These are phyloP conservation scores for Thelaira solivaga DNA, from an alignment of 2,888 invertebrate species.

Conservation along the genomic window DNA sequence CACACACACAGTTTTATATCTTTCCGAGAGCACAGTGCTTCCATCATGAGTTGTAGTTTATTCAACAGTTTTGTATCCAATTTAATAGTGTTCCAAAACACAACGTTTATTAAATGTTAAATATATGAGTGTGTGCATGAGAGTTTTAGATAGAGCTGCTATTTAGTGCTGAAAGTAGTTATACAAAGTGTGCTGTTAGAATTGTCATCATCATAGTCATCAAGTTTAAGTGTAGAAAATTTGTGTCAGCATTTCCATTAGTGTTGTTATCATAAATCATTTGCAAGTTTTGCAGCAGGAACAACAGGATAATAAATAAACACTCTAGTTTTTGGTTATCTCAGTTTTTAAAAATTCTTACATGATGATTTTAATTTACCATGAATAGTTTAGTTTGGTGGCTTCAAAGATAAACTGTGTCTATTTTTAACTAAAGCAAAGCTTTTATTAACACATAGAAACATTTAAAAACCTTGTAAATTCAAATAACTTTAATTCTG, in stretches of 20 bases:
- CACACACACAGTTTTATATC: neutral
- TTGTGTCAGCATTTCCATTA: constrained; percentile 63
- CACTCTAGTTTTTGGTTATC: neutral
- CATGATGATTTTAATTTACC: constrained; percentile 42
- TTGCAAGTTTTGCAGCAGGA: constrained; percentile 43
- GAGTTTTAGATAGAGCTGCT: constrained; percentile 27
- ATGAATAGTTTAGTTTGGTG: constrained; percentile 11
- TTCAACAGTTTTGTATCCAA: constrained; percentile 57
- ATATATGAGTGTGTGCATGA: neutral
- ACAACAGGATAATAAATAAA: constrained; percentile 47
- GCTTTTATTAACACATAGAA: neutral
- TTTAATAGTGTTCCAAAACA: constrained; percentile 56
- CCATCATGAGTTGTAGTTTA: constrained; percentile 61
- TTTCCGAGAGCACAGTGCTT: constrained; percentile 33
- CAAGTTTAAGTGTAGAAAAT: constrained; percentile 61
- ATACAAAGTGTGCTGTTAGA: constrained; percentile 49
- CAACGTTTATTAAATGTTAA: constrained; percentile 56
- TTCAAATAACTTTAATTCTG: constrained; percentile 31
- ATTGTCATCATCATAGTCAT: constrained; percentile 61
- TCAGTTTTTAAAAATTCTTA: constrained; percentile 1
- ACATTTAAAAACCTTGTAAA: neutral
- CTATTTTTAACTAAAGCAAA: constrained; percentile 2
- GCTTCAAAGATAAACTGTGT: neutral
- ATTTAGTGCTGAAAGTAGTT: constrained; percentile 32
- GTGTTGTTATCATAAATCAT: constrained; percentile 61